Base-by-base conservation (phyloP, 2,888 invertebrate species). In the Bombyx huttoni region DNA sequence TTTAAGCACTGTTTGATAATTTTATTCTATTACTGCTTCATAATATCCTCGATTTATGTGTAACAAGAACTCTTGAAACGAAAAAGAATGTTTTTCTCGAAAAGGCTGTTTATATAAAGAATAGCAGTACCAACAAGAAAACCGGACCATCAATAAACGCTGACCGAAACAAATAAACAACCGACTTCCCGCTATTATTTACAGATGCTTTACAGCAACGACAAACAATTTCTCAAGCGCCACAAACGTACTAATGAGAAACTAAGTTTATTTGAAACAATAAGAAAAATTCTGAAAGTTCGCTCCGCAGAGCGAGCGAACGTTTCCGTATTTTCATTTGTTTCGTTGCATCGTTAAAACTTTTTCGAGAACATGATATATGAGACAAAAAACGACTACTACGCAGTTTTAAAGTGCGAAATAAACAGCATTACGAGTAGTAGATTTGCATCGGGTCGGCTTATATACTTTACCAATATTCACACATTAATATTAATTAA, bases 231-330 rank as follows among this genome's bases (percentile, higher is more conserved):
- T 62, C 60, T 40, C 53, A 55, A 53, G 53, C 50, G 49, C 52
- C 51, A 50, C 52, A 54, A 55, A 50, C 50, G 10, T 52, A 58
- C 62, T 67, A 68, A 66, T 64, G 65, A 68, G 64, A 64, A 67
- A 61, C 63, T 61, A 57, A 56, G 59, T 60, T 56, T 50, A 50
- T 50, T 53, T 53, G 53, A 13, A 51, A 61, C 58, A 58, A 56
- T 56, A 62, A 61, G 56, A 61, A 61, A 63, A 54, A 61, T 63
- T 24, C 24, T 24, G 24, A 24, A 24, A 12, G 9, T 40, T 10
- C 7, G 12, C 7, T 40, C 7, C 12, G 7, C 40, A 7, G 7
- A 3, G 40, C 40, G 40, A 7, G 40, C 3, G 12, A 40, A 40
- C 40, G 12, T 40, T 40, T 24, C 24, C 40, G 7, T 40, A 7